phyloP scores from a whole-genome alignment of 2,888 invertebrate species.

The Sylvicola cinctus region DNA sequence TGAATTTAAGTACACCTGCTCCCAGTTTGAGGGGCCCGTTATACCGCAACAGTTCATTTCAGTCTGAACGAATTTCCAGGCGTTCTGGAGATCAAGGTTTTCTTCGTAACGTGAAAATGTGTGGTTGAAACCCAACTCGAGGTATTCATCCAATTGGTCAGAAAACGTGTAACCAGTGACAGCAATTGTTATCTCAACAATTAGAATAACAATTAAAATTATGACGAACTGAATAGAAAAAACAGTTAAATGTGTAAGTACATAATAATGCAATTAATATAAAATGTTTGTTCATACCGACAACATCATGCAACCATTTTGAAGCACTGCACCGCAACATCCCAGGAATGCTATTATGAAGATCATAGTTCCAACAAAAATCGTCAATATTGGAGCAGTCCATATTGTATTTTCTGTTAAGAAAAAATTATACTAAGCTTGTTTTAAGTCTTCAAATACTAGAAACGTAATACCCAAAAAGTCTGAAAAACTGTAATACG shows the following conservation, averaged over 20 bases:
- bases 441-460: no score
- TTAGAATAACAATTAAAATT: slow-evolving; percentile 57
- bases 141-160: slow-evolving; percentile 41
- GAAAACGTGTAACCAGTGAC: slow-evolving; percentile 61
- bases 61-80: slow-evolving; percentile 70
- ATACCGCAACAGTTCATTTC: slow-evolving; percentile 63
- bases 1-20: slow-evolving; percentile 4
- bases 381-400: slow-evolving; percentile 66
- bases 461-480: no score
- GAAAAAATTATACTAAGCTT: no score
- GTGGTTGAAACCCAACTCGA: slow-evolving; percentile 47
- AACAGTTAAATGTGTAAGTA: no score
- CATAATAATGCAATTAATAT: neutral
- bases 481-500: no score
- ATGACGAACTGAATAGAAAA: slow-evolving; percentile 45
- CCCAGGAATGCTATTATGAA: slow-evolving; percentile 90
- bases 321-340: slow-evolving; percentile 92
- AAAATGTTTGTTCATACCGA: neutral
- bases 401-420: slow-evolving; percentile 29
- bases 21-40: slow-evolving; percentile 45
- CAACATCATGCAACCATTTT: slow-evolving; percentile 76
- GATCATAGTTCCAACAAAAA: slow-evolving; percentile 70
- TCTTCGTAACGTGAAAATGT: slow-evolving; percentile 47
- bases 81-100: slow-evolving; percentile 40
- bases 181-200: slow-evolving; percentile 65